Conservation (phyloP, 2,113 vertebrate species). For the Hystrix cristata region DNA sequence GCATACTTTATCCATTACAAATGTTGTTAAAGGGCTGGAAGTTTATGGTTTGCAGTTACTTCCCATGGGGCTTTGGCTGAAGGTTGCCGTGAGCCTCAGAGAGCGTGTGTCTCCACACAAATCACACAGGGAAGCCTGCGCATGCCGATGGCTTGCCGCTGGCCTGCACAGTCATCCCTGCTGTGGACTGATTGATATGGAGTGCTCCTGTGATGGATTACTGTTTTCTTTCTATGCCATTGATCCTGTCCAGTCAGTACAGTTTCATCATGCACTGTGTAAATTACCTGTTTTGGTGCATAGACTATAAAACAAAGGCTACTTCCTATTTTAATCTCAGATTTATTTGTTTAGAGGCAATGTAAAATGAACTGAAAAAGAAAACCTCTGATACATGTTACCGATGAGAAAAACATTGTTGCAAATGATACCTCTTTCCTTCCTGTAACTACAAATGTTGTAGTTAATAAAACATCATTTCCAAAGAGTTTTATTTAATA, state of each 20-base stretch:
- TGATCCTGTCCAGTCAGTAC: constrained; percentile 62
- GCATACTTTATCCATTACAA: constrained; percentile 52
- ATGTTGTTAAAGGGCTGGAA: constrained; percentile 67
- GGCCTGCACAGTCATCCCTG: not conserved
- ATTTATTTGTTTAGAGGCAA: constrained; percentile 71
- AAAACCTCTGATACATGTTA: constrained; percentile 51
- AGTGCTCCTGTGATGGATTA: constrained; percentile 51
- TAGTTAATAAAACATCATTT: constrained; percentile 53
- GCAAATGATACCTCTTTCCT: not conserved
- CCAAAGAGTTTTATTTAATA: constrained; percentile 41
- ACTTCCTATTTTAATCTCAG: constrained; percentile 64
- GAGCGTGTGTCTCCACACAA: constrained; percentile 46
- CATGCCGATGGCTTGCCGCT: constrained; percentile 24
- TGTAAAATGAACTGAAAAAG: constrained; percentile 64
- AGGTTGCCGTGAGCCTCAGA: constrained; percentile 49
- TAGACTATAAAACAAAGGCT: constrained; percentile 61
- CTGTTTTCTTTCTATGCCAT: not conserved
- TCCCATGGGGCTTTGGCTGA: constrained; percentile 64
- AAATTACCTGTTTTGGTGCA: constrained; percentile 57
- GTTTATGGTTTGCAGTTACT: constrained; percentile 75
- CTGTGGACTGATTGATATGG: constrained; percentile 56
- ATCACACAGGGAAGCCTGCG: constrained; percentile 61
- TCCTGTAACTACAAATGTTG: constrained; percentile 21
- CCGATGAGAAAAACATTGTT: constrained; percentile 58
- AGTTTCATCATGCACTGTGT: constrained; percentile 24